Conservation (phyloP, 2,797 vertebrate genomes). For the Pelochelys cantorii region DNA sequence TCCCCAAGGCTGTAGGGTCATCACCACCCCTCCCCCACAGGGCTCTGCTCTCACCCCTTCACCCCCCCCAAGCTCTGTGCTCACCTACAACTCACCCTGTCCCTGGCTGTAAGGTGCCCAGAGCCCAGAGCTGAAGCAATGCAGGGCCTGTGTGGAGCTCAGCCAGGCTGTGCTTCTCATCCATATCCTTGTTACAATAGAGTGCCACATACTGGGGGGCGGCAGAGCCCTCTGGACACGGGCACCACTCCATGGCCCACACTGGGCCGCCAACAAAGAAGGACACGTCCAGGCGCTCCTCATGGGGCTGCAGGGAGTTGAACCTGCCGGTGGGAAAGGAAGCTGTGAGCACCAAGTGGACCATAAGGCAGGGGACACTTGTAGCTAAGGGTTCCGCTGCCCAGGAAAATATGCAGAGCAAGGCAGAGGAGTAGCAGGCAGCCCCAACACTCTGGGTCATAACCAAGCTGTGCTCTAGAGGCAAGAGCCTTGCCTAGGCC, state of each 20-base stretch:
- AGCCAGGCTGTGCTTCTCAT: slow-evolving; percentile 84
- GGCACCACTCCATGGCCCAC: slow-evolving; percentile 97
- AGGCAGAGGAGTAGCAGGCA: background rate
- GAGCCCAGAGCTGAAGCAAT: slow-evolving; percentile 92
- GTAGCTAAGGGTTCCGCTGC: background rate
- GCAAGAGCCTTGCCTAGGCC: background rate
- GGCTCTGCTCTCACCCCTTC: background rate
- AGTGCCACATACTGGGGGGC: slow-evolving; percentile 88
- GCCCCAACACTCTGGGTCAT: background rate
- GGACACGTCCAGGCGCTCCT: slow-evolving; percentile 86
- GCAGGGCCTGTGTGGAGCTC: slow-evolving; percentile 78
- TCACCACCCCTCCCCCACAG: too few relatives aligned
- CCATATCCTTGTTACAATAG: slow-evolving; percentile 90
- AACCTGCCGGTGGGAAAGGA: slow-evolving; percentile 82
- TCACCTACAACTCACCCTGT: slow-evolving; percentile 80
- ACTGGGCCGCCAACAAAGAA: slow-evolving; percentile 93
- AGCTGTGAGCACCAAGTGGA: rapidly evolving
- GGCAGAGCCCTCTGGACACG: slow-evolving; percentile 85
- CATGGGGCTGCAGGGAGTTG: slow-evolving; percentile 82
- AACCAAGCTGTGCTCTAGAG: background rate
- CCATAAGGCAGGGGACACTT: too few relatives aligned
- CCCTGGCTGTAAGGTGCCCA: slow-evolving; percentile 85
- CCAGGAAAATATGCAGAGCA: background rate
- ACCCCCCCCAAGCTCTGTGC: background rate
- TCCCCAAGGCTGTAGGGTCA: too few relatives aligned